A percentile compares a stretch with the other conserved stretches of the same genome.
These are phyloP conservation scores for Psittacula derbiana DNA, from an alignment of 2,797 vertebrate genomes.

Conservation along the genomic window DNA sequence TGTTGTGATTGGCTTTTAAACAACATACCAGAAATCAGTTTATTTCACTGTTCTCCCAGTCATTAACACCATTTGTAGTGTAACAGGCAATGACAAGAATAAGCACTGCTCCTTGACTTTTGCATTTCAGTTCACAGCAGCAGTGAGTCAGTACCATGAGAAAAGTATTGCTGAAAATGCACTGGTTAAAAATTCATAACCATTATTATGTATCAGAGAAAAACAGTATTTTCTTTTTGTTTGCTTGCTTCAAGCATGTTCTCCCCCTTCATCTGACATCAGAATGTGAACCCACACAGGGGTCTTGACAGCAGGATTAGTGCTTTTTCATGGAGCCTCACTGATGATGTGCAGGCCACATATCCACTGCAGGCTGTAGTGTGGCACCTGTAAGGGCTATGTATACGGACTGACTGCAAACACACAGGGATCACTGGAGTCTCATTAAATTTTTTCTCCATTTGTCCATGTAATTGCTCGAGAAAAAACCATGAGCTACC, in stretches of 20 bases:
- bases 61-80: not conserved
- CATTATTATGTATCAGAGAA: not conserved
- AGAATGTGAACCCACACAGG: not conserved
- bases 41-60: not conserved
- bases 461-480: not conserved
- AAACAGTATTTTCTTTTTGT: rapidly evolving
- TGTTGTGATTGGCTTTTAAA: not conserved
- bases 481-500: not conserved
- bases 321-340: not conserved
- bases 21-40: not conserved
- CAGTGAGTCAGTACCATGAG: not conserved
- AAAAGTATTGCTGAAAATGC: not conserved
- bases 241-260: not conserved
- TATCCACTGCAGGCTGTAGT: not conserved
- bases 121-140: not conserved
- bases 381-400: not conserved
- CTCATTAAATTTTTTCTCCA: not conserved
- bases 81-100: not conserved
- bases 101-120: not conserved
- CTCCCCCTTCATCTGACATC: not conserved
- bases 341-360: not conserved
- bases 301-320: not conserved
- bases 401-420: not conserved
- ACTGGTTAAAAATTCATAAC: not conserved
- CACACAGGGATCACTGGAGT: not conserved